Base-by-base conservation (phyloP, 2,113 vertebrate species). In the Capricornis sumatraensis region DNA sequence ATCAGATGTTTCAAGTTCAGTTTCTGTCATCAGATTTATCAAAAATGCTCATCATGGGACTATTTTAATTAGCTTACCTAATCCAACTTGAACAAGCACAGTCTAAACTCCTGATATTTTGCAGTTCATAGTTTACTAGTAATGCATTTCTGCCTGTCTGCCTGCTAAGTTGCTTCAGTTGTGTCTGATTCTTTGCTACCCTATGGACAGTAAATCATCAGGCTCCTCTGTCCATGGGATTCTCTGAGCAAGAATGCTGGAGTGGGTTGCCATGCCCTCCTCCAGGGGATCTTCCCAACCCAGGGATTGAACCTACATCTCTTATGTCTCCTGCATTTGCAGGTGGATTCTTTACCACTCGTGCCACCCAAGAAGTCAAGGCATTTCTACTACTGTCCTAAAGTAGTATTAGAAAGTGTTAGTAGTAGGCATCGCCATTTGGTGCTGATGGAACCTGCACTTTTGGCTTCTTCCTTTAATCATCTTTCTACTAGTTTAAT, bases 1-100 rank as follows among this genome's bases (percentile, higher is more conserved):
- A 19, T 91, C 14, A 88, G 71, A 89, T 1, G 53, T 64, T 83
- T 96, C 23, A 83, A 74, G 30, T 55, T 79, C 36, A 7, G n/a
- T 79, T 85, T 88, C 74, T 93, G 43, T 55, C 89, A 95, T 40
- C 60, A 94, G 86, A 83, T 83, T 33, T 95, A 93, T 94, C 62
- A 45, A 94, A 91, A 57, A 84, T 87, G 13, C 52, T 84, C 74
- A 87, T 88, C 25, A 50, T 76, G 40, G 23, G 15, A 96, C 21
- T 55, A 82, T 52, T 93, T 83, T 89, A 91, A 53, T 90, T 83
- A 85, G 45, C 14, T 36, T 92, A 2, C 36, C 40, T 23, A 82
- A 88, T 27, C 8, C 27, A 92, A 82, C 47, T 87, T 97, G 95
- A 92, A 3, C 17, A 91, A 90, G 23, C 47, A 62, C 16, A 76